Evolutionary conservation across 2,113 vertebrate species (phyloP).

Genomic region (Crotalus helleri): DNA sequence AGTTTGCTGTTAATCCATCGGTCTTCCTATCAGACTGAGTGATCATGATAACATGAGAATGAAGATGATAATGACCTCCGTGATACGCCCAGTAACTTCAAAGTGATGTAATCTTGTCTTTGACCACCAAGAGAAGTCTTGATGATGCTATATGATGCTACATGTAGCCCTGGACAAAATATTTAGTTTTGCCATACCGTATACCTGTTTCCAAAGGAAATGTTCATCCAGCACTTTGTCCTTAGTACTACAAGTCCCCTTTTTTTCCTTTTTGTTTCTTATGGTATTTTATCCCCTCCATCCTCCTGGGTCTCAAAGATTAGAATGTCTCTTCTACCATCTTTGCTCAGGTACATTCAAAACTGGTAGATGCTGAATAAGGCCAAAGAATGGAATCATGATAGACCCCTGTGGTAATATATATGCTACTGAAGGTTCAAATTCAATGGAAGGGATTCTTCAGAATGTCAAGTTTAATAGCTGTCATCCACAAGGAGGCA

Average conservation of each 20-base stretch:
- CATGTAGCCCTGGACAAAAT: neutral
- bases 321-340: neutral
- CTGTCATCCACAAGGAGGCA: neutral
- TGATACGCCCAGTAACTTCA: neutral
- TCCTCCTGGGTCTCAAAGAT: neutral
- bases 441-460: neutral
- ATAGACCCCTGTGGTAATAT: neutral
- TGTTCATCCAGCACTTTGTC: neutral
- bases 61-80: neutral
- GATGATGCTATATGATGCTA: neutral
- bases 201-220: neutral
- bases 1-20: neutral
- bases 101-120: neutral
- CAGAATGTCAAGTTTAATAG: neutral
- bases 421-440: neutral
- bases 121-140: neutral
- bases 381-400: neutral
- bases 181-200: neutral
- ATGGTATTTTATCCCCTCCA: neutral
- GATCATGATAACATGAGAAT: neutral
- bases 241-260: neutral
- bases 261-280: neutral
- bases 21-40: neutral
- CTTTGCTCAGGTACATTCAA: neutral
- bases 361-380: neutral